Percentiles rank a stretch among this genome's conserved stretches.
Conservation (phyloP, 1,140 invertebrate species). For the Eubasilissa regina region DNA sequence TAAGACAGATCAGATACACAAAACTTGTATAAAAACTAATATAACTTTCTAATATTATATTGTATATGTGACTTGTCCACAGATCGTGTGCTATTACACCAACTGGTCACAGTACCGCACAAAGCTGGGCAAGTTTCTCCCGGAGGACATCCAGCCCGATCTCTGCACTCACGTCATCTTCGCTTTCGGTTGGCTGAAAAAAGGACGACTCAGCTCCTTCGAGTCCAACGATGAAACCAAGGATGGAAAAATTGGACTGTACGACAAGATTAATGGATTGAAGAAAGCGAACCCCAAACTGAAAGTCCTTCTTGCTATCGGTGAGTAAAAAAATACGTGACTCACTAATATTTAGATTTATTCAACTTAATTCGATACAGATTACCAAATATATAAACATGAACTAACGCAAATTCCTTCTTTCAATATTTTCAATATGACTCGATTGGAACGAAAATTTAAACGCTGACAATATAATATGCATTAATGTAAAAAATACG, state of each 20-base stretch:
- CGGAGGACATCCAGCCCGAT: constrained; percentile 95
- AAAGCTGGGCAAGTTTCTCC: constrained; percentile 93
- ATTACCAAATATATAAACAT: no score
- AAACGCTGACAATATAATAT: no score
- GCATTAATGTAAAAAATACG: no score
- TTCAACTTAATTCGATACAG: no score
- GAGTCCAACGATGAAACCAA: constrained; percentile 95
- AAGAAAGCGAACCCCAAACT: constrained; percentile 93
- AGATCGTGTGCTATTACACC: constrained; percentile 96
- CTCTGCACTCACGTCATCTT: constrained; percentile 97
- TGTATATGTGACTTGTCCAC: no score
- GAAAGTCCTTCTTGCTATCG: constrained; percentile 90
- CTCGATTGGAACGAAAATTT: no score
- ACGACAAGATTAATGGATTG: constrained; percentile 86
- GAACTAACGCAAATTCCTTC: no score
- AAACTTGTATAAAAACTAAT: no score
- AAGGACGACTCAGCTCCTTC: constrained; percentile 92
- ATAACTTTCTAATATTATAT: no score
- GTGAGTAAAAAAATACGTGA: constrained; percentile 73
- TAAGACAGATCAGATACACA: no score
- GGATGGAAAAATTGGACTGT: constrained; percentile 91
- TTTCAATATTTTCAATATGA: no score
- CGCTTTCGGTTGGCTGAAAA: constrained; percentile 97
- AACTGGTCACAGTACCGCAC: constrained; percentile 98
- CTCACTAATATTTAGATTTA: no score